These are phyloP conservation scores for Clamator glandarius DNA, from an alignment of 2,797 vertebrate genomes.

Conservation along the genomic window DNA sequence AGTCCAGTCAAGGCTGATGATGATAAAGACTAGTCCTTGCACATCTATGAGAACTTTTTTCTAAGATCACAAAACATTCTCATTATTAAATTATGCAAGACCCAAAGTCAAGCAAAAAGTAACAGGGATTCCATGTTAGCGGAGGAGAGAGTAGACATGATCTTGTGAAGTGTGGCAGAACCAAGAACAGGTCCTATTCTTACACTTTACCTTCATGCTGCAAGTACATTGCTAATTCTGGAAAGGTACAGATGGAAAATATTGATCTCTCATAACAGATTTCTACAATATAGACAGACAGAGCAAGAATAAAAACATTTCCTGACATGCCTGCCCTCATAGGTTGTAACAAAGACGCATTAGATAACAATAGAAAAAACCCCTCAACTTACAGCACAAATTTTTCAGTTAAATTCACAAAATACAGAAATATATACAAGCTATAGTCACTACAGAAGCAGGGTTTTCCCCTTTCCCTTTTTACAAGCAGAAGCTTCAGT, in stretches of 20 bases:
- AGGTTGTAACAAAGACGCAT: not conserved
- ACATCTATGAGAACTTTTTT: not conserved
- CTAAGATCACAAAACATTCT: not conserved
- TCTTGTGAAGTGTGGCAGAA: not conserved
- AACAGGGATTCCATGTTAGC: not conserved
- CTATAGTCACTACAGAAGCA: not conserved
- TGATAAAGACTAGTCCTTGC: not conserved
- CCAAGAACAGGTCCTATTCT: not conserved
- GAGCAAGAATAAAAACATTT: not conserved
- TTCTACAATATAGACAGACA: not conserved
- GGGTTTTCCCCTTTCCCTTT: not conserved
- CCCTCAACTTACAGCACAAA: not conserved
- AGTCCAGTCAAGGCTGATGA: conserved; percentile 20
- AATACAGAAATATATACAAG: not conserved
- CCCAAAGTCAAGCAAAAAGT: not conserved
- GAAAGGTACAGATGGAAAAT: not conserved
- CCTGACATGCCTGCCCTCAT: not conserved
- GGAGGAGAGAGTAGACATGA: not conserved
- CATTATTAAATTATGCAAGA: not conserved
- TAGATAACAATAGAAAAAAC: not conserved
- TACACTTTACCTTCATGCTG: not conserved
- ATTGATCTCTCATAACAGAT: not conserved
- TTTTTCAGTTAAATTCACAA: not conserved
- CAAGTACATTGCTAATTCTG: not conserved
- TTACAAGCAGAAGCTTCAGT: not conserved